Evolutionary conservation across 2,888 invertebrate species (phyloP).

Genomic region (Diarsia dahlii): DNA sequence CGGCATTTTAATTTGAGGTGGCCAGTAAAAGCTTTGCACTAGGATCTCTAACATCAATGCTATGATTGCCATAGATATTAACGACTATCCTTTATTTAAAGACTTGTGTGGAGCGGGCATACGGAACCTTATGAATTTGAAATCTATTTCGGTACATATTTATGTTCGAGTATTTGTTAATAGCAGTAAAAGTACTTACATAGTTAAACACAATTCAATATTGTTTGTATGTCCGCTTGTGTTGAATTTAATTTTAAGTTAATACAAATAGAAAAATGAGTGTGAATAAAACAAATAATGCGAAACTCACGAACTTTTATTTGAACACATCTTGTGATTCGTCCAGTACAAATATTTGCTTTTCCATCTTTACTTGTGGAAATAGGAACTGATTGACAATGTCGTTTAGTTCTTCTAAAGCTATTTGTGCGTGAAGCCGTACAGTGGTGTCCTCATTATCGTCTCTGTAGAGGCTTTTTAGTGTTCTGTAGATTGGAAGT

Average conservation of each 20-base stretch:
- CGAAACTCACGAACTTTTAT: conserved; percentile 71
- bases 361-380: conserved; percentile 90
- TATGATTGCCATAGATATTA: conserved; percentile 72
- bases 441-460: conserved; percentile 93
- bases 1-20: conserved; percentile 40
- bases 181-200: conserved; percentile 30
- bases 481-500: conserved; percentile 92
- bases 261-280: conserved; percentile 56
- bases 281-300: conserved; percentile 71
- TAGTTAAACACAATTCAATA: conserved; percentile 39
- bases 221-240: conserved; percentile 41
- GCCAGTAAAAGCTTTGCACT: conserved; percentile 65
- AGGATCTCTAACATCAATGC: conserved; percentile 62
- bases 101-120: conserved; percentile 34
- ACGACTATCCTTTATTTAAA: conserved; percentile 37
- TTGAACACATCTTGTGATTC: conserved; percentile 70
- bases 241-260: conserved; percentile 55
- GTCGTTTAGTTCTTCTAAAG: conserved; percentile 94
- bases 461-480: conserved; percentile 92
- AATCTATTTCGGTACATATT: conserved; percentile 17
- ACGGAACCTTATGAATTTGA: conserved; percentile 15
- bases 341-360: conserved; percentile 86
- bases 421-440: conserved; percentile 94
- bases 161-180: conserved; percentile 30
- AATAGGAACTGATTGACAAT: conserved; percentile 92